Base-by-base conservation (phyloP, 2,888 invertebrate species). In the Drosophila seclusa region DNA sequence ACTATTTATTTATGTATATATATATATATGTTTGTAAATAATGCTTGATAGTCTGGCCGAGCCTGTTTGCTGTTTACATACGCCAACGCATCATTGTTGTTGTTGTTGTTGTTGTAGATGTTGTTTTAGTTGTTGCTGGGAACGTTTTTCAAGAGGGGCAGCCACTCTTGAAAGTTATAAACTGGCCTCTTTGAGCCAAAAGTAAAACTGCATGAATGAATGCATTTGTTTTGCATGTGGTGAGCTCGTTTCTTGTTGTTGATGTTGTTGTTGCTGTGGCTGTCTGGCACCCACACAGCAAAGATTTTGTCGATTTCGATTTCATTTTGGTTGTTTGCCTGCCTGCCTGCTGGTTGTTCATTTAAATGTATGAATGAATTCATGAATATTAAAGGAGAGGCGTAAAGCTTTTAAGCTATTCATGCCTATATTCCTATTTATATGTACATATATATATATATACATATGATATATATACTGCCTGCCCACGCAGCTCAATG, bases 231-330 rank as follows among this genome's bases (percentile, higher is more conserved):
- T 76, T 79, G 81, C 78, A 80, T 76, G 61, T 76, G 54, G 64
- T 67, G 60, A 48, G 45, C 45, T 62, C 31, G 45, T 53, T 34
- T 31, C 40, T 48, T 54, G 45, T 59, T 52, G 29, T 40, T 24
- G 57, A 45, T 53, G 45, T 53, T 65, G 54, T 10, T 65, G 49
- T 54, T 61, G 66, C 49, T 73, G 48, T 29, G 65, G 54, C 31
- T 42, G 76, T 73, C 78, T 86, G 80, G 67, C 83, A 83, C 83
- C 83, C 80, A 83, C 83, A 70, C 73, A 63, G 21, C 71, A 70
- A 78, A 58, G 73, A 74, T 70, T 67, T 73, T 66, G 57, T 57
- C 58, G 70, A 74, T 75, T 81, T 80, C 73, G 73, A 68, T 80
- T 90, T 86, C 84, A 57, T 76, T 84, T 88, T 85, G 66, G 67